Conservation (phyloP, 2,113 vertebrate genomes). For the Amia ocellicauda region DNA sequence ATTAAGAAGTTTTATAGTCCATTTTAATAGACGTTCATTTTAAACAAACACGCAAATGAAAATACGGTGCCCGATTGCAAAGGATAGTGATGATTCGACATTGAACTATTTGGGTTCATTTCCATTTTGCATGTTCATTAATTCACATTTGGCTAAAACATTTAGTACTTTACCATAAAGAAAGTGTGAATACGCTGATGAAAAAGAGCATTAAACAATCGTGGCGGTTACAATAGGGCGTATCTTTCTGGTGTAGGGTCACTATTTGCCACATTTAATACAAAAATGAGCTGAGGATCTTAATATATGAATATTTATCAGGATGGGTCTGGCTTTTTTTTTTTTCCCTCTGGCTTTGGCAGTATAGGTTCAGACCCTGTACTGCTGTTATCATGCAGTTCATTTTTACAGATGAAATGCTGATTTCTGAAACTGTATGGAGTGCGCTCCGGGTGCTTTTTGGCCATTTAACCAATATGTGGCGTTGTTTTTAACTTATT, state of each 20-base stretch:
- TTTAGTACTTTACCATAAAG: not conserved
- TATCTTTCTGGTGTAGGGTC: constrained; percentile 46
- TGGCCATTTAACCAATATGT: constrained; percentile 40
- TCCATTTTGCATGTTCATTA: too few species aligned
- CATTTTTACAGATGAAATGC: constrained; percentile 37
- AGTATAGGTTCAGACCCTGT: constrained; percentile 18
- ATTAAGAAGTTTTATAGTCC: too few species aligned
- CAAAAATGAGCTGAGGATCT: constrained; percentile 44
- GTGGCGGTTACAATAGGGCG: constrained; percentile 41
- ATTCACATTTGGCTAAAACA: too few species aligned
- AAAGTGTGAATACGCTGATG: constrained; percentile 19
- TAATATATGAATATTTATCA: constrained; percentile 66
- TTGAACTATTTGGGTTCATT: too few species aligned
- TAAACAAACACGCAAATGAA: too few species aligned
- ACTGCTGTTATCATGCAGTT: constrained; percentile 41
- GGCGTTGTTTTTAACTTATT: constrained; percentile 41
- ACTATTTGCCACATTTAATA: constrained; percentile 51
- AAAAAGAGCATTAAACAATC: constrained; percentile 29
- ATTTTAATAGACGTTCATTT: too few species aligned
- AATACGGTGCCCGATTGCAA: too few species aligned
- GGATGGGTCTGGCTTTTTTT: constrained; percentile 37
- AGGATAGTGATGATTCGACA: too few species aligned
- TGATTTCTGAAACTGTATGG: constrained; percentile 29
- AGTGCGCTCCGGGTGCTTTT: constrained; percentile 22
- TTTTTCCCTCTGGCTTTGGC: constrained; percentile 20